A percentile compares a stretch with the other conserved stretches of the same genome.
Conservation (phyloP, 2,797 vertebrate genomes). For the Potorous gilbertii region DNA sequence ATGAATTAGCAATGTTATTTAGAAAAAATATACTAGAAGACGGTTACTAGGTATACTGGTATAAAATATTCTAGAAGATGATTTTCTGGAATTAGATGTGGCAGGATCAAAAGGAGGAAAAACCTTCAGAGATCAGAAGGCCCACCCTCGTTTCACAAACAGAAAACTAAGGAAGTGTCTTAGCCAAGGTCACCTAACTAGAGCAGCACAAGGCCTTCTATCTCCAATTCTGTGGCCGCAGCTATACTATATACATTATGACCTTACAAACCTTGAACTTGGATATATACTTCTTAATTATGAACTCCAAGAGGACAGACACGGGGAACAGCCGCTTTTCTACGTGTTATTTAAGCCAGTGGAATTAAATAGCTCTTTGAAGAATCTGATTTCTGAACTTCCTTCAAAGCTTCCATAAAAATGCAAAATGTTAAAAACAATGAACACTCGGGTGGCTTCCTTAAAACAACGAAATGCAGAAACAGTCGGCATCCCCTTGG, state of each 20-base stretch:
- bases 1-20: not conserved
- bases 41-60: not conserved
- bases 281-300: not conserved
- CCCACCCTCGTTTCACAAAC: not conserved
- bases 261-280: not conserved
- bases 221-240: not conserved
- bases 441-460: not conserved
- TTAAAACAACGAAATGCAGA: not conserved
- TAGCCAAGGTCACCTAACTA: not conserved
- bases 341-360: not conserved
- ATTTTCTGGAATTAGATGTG: not conserved
- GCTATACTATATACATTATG: not conserved
- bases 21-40: not conserved
- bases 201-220: not conserved
- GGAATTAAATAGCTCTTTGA: not conserved
- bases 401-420: not conserved
- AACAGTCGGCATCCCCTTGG: not conserved
- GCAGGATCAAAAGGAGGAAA: not conserved
- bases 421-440: not conserved
- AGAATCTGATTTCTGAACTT: not conserved
- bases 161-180: not conserved
- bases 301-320: not conserved
- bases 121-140: not conserved
- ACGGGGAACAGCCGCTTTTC: not conserved
- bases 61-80: not conserved